Conservation (phyloP, 2,888 invertebrate species). For the Ectropis crepuscularia region DNA sequence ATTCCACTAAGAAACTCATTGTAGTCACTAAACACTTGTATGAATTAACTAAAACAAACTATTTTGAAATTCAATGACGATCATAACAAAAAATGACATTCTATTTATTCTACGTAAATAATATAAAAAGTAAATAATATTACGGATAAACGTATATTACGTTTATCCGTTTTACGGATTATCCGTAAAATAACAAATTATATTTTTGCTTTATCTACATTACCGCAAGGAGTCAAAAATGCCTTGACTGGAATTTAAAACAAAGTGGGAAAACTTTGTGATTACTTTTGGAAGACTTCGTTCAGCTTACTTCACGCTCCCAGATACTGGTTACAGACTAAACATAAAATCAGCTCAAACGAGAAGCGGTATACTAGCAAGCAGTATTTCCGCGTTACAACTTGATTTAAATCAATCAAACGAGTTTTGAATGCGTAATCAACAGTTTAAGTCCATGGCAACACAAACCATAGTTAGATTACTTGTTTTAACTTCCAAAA, state of each 20-base stretch:
- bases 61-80: constrained; percentile 30
- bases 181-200: no score
- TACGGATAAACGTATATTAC: no score
- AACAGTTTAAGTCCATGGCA: constrained; percentile 1
- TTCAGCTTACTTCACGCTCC: no score
- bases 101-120: constrained; percentile 6
- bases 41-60: constrained; percentile 23
- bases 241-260: no score
- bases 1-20: constrained; percentile 43
- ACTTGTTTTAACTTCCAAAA: constrained; percentile 5
- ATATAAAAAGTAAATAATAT: no score
- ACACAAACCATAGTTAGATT: constrained; percentile 1
- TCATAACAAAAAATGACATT: constrained; percentile 34
- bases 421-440: constrained; percentile 16
- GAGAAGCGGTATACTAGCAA: constrained; percentile 1
- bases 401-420: constrained; percentile 13
- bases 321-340: no score
- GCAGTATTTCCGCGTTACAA: constrained; percentile 11
- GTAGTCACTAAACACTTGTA: constrained; percentile 36
- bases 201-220: no score
- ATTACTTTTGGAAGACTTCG: no score
- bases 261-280: no score
- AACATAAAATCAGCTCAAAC: not conserved
- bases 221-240: no score
- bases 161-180: no score